Evolutionary conservation across 2,113 vertebrate genomes (phyloP).

Genomic region (Micronycteris hirsuta): DNA sequence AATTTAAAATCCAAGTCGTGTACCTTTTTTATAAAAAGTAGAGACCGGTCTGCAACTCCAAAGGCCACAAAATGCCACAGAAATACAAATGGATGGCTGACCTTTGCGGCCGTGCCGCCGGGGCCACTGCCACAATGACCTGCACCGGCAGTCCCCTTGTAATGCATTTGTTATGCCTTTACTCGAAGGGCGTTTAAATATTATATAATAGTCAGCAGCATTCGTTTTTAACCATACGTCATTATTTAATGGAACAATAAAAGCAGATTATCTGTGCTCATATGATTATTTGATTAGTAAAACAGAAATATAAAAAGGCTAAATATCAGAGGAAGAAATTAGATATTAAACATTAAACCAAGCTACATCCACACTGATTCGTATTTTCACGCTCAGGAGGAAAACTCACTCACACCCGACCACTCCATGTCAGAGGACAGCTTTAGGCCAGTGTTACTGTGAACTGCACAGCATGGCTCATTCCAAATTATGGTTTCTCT

Average conservation of each 20-base stretch:
- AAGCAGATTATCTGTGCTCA: slow-evolving; percentile 14
- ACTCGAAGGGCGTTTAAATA: slow-evolving; percentile 71
- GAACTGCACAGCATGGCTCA: background rate
- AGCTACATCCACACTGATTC: background rate
- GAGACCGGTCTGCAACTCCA: slow-evolving; percentile 63
- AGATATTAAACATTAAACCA: slow-evolving; percentile 9
- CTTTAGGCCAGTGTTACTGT: background rate
- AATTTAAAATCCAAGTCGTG: slow-evolving; percentile 69
- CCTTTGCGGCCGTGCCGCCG: slow-evolving; percentile 77
- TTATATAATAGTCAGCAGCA: slow-evolving; percentile 56
- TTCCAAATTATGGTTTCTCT: slow-evolving; percentile 29
- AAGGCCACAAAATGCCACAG: slow-evolving; percentile 81
- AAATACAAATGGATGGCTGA: slow-evolving; percentile 81
- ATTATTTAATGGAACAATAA: slow-evolving; percentile 36
- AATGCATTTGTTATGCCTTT: slow-evolving; percentile 62
- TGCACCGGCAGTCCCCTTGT: slow-evolving; percentile 67
- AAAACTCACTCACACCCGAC: background rate
- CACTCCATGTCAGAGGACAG: slow-evolving; percentile 2
- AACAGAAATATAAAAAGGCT: slow-evolving; percentile 28
- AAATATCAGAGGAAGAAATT: slow-evolving; percentile 18
- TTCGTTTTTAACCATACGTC: slow-evolving; percentile 63
- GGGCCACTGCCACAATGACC: slow-evolving; percentile 74
- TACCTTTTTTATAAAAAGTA: slow-evolving; percentile 54
- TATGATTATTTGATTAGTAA: slow-evolving; percentile 59
- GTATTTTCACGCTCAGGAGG: slow-evolving; percentile 29